Evolutionary conservation across 2,797 vertebrate species (phyloP).

Genomic region (Clarias pachynema): DNA sequence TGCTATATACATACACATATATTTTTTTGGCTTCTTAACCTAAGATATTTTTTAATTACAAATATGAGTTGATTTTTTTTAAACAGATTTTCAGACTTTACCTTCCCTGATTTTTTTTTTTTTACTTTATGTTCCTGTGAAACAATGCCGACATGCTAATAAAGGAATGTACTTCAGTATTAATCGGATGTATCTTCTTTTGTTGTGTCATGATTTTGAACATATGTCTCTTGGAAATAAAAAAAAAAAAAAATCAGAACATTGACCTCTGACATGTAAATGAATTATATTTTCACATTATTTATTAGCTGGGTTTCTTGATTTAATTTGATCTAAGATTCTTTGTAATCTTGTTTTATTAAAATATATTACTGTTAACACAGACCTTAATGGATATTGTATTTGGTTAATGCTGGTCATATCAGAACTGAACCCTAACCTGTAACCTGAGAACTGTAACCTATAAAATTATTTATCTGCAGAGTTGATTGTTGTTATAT

Average conservation of each 20-base stretch:
- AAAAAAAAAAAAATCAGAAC: background rate
- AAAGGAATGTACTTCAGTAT: conserved; percentile 82
- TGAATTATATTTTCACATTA: background rate
- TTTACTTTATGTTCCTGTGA: conserved; percentile 86
- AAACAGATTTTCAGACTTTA: conserved; percentile 60
- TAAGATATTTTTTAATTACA: conserved; percentile 48
- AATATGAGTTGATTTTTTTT: conserved; percentile 63
- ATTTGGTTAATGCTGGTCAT: background rate
- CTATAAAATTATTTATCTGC: background rate
- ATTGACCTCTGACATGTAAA: background rate
- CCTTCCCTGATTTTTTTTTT: conserved; percentile 74
- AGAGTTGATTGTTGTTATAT: background rate
- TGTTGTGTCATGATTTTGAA: background rate
- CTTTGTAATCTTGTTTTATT: background rate
- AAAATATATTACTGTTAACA: background rate
- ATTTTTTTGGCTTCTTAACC: conserved; percentile 54
- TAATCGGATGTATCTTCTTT: conserved; percentile 29
- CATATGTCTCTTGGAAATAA: background rate
- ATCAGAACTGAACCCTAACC: background rate
- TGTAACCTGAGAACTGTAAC: background rate
- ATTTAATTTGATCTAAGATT: background rate
- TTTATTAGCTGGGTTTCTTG: background rate
- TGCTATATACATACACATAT: conserved; percentile 33
- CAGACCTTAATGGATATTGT: background rate
- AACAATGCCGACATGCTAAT: conserved; percentile 79